Evolutionary conservation across 2,888 invertebrate species (phyloP), one percentile per base, ranked within the genome.

Genomic region (Aleiodes alternator): DNA sequence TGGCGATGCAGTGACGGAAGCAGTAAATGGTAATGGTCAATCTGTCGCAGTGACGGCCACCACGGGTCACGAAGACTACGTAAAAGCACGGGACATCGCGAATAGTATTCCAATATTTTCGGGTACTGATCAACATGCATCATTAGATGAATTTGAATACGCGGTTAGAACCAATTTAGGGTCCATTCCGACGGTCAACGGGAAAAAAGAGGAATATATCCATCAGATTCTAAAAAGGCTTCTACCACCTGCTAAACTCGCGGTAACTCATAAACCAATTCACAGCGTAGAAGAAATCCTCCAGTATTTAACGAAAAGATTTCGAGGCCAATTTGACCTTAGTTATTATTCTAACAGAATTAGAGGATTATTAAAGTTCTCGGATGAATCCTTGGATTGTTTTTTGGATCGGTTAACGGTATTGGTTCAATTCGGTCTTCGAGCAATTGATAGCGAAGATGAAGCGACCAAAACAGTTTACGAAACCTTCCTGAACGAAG

Each of bases 151-250:
- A 29, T 57, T 57, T 29, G 57, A 57, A 29, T 57, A 57, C 11
- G 57, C 57, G 0, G 29, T 57, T 11, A 57, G 57, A 29, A 1
- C 57, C 14, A 57, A 57, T 29, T 57, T 29, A 5, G 6, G 8
- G 1, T 57, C 57, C 0, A 29, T 57, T 29, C 57, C 29, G 0
- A 57, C 29, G 4, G 11, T 31, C 2, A 31, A 57, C 29, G 57
- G 57, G 4, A 57, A 57, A 57, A 57, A 57, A 11, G 57, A 57
- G 8, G 57, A 57, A 5, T 57, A 57, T 9, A 57, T 57, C 4
- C 23, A 14, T 29, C 57, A 57, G 5, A 29, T 57, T 3, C 31
- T 57, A 1, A 57, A 57, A 29, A 0, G 57, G 1, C 57, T 57
- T 11, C 3, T 57, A 9, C 29, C 57, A 0, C 57, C 57, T 4